A percentile compares a stretch with the other conserved stretches of the same genome.
These are phyloP conservation scores for Erynnis tages DNA, from an alignment of 2,888 invertebrate genomes.

Conservation along the genomic window DNA sequence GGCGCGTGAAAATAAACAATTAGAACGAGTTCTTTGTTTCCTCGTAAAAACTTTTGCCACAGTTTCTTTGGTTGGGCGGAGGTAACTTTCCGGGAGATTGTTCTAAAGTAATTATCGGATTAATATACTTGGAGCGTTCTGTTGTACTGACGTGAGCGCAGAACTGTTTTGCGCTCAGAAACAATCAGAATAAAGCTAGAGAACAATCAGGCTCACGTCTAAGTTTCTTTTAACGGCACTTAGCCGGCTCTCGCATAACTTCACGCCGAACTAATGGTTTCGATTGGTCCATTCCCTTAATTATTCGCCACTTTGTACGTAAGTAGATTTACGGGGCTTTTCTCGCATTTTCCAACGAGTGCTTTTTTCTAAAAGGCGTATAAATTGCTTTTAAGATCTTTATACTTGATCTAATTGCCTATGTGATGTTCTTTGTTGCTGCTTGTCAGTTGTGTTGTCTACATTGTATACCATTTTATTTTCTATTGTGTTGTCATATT, in stretches of 20 bases:
- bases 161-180: conserved; percentile 70
- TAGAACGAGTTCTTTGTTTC: conserved; percentile 61
- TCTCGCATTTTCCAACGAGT: conserved; percentile 54
- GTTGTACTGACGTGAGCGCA: conserved; percentile 63
- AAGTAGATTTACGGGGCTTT: conserved; percentile 75
- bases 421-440: background rate
- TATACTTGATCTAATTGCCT: conserved; percentile 42
- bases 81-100: conserved; percentile 71
- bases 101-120: conserved; percentile 79
- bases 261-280: conserved; percentile 74
- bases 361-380: conserved; percentile 61
- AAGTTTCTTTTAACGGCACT: conserved; percentile 81
- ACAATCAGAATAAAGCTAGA: conserved; percentile 76
- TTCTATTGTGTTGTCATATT: background rate
- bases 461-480: too few species aligned
- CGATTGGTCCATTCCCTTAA: conserved; percentile 81
- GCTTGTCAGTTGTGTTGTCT: background rate
- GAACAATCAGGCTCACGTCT: conserved; percentile 75
- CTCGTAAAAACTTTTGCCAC: conserved; percentile 63
- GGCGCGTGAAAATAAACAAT: conserved; percentile 50
- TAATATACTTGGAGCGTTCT: conserved; percentile 70
- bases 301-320: conserved; percentile 81
- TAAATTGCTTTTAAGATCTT: conserved; percentile 57
- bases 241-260: conserved; percentile 73
- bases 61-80: conserved; percentile 55